A percentile compares a stretch with the other conserved stretches of the same genome.
Conservation (phyloP, 2,113 vertebrate species). For the Myodes glareolus region DNA sequence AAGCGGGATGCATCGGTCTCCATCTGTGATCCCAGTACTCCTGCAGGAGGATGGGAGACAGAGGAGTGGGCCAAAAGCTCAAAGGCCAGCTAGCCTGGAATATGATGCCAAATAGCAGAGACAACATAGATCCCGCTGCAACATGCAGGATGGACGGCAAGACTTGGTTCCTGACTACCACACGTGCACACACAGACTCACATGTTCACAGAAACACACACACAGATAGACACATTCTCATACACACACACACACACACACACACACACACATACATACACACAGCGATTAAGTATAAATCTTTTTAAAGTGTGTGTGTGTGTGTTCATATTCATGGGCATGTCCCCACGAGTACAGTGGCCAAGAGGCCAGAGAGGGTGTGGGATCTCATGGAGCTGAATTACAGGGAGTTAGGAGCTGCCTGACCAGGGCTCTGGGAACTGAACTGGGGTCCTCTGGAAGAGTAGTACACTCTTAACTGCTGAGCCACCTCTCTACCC, state of each 20-base stretch:
- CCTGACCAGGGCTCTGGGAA: background rate
- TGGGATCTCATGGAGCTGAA: background rate
- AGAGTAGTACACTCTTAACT: background rate
- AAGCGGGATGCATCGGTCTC: background rate
- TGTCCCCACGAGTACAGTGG: background rate
- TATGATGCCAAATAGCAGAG: background rate
- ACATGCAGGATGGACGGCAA: no score
- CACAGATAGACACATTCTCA: background rate
- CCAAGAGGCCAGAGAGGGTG: background rate
- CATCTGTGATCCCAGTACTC: background rate
- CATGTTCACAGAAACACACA: background rate
- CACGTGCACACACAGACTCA: no score
- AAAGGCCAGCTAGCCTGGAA: background rate
- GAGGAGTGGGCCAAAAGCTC: background rate
- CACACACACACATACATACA: background rate
- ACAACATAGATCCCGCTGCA: background rate
- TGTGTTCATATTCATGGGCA: background rate
- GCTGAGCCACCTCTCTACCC: background rate
- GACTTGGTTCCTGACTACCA: background rate
- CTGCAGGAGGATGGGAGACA: background rate
- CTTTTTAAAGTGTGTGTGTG: background rate
- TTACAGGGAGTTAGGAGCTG: background rate
- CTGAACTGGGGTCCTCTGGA: background rate
- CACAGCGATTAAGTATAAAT: background rate
- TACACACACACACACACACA: background rate